phyloP scores from a whole-genome alignment of 2,113 vertebrate species.

The Salvelinus sp. region DNA sequence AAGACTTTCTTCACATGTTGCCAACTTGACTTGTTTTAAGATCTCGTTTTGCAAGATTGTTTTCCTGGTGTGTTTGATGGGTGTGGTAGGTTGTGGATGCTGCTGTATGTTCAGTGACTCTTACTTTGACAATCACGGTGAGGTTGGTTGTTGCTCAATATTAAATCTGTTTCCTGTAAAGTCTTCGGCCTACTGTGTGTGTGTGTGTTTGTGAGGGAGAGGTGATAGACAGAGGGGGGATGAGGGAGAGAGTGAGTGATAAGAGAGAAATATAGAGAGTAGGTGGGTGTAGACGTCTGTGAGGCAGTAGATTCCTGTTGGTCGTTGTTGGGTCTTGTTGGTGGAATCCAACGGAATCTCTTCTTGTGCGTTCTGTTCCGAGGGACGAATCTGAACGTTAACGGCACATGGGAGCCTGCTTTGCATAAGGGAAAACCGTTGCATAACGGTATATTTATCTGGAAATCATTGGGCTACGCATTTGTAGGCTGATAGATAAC shows the following conservation, averaged over 20 bases:
- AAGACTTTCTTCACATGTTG: too few species aligned
- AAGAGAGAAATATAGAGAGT: not conserved
- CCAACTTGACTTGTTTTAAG: too few species aligned
- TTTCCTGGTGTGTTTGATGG: too few species aligned
- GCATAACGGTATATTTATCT: too few species aligned
- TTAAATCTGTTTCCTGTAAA: not conserved
- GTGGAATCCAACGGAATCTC: conserved; percentile 67
- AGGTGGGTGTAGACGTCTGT: conserved; percentile 18
- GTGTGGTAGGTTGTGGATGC: too few species aligned
- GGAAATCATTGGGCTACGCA: too few species aligned
- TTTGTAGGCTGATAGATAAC: too few species aligned
- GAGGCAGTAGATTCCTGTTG: conserved; percentile 66
- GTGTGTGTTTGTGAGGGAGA: too few species aligned
- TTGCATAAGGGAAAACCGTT: too few species aligned
- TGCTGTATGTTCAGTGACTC: too few species aligned
- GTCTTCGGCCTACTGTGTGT: not conserved
- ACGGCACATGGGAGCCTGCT: not conserved
- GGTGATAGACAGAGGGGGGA: not conserved
- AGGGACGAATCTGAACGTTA: too few species aligned
- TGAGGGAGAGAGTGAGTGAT: not conserved
- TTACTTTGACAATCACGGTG: not conserved
- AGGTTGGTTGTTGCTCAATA: not conserved
- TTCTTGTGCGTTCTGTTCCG: conserved; percentile 37
- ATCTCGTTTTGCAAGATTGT: too few species aligned
- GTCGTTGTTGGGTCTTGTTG: conserved; percentile 76